Percentiles rank a stretch among this genome's conserved stretches.
phyloP scores from a whole-genome alignment of 2,888 invertebrate species.

The Tipula lateralis region DNA sequence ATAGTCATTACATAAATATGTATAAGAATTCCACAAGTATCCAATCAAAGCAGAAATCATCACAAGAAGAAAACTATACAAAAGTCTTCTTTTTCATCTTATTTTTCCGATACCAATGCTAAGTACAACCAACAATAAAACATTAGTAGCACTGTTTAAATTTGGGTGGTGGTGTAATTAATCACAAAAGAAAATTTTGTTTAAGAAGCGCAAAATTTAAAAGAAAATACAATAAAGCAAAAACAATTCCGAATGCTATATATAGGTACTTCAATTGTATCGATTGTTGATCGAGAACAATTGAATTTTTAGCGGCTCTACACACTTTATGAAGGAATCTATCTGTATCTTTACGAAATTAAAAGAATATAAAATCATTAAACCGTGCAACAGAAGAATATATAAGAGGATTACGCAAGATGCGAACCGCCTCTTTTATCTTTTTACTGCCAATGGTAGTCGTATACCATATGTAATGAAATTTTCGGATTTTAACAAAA shows the following conservation, averaged over 20 bases:
- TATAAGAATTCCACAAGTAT: neutral
- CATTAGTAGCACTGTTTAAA: neutral
- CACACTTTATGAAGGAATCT: neutral
- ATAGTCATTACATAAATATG: slow-evolving; percentile 11
- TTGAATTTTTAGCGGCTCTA: slow-evolving; percentile 7
- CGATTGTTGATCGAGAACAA: neutral
- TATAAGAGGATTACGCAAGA: neutral
- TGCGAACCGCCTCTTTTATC: slow-evolving; percentile 11
- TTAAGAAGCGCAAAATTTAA: neutral
- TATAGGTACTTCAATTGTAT: slow-evolving; percentile 3
- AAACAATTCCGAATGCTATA: too few relatives aligned
- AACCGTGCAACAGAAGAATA: neutral
- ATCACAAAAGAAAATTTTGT: neutral
- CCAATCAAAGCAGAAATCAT: neutral
- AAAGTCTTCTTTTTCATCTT: neutral
- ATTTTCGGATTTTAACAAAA: neutral
- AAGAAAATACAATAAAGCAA: neutral
- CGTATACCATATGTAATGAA: neutral
- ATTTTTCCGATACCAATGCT: neutral
- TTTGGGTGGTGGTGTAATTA: slow-evolving; percentile 1
- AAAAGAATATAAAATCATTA: neutral
- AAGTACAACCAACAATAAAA: neutral
- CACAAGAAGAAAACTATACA: neutral
- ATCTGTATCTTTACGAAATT: neutral
- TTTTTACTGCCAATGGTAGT: neutral